A percentile compares a stretch with the other conserved stretches of the same genome.
Evolutionary conservation across 2,113 vertebrate species (phyloP).

Genomic region (Cricetomys ansorgei): DNA sequence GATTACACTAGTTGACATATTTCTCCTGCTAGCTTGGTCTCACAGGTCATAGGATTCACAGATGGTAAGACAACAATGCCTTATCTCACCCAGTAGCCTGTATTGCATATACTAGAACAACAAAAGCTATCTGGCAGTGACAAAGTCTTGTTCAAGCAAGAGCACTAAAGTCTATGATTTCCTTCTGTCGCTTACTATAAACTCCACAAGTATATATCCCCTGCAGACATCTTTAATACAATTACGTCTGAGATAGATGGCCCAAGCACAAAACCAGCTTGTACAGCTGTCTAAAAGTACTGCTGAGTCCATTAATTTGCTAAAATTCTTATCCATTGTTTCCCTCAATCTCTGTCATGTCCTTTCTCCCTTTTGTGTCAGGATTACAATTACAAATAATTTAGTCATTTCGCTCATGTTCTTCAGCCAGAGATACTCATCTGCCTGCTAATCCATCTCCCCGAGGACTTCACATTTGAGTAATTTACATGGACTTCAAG

Average conservation of each 20-base stretch:
- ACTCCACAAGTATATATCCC: background rate
- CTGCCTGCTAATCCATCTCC: background rate
- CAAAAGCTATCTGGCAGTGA: background rate
- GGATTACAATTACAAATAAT: background rate
- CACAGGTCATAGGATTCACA: background rate
- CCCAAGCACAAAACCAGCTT: background rate
- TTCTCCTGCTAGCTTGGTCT: background rate
- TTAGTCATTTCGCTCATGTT: background rate
- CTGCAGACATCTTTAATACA: background rate
- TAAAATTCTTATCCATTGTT: background rate
- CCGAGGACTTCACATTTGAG: background rate
- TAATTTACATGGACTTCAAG: background rate
- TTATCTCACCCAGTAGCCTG: background rate
- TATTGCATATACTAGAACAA: background rate
- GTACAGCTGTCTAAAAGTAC: background rate
- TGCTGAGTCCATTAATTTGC: background rate
- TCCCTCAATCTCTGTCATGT: background rate
- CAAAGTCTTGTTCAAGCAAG: background rate
- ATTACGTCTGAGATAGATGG: background rate
- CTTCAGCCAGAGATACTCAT: background rate
- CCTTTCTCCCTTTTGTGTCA: background rate
- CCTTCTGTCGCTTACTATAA: background rate
- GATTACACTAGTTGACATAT: background rate
- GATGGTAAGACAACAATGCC: background rate
- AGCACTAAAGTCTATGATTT: background rate